Conservation (phyloP, 2,888 invertebrate genomes). For the Apotomis betuletana region DNA sequence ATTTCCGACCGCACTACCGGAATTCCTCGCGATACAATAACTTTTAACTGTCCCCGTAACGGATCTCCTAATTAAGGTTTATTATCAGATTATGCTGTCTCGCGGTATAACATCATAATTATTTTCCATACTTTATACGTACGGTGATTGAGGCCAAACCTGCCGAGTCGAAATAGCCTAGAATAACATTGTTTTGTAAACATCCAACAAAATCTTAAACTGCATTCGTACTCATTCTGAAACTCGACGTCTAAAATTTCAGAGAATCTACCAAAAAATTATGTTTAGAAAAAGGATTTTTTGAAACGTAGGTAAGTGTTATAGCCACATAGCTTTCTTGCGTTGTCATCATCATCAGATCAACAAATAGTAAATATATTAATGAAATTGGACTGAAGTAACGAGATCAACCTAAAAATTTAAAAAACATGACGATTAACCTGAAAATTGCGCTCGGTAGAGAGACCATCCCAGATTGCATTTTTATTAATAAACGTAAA, state of each 20-base stretch:
- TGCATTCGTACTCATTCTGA: not conserved
- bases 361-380: no score
- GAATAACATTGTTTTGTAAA: no score
- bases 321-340: no score
- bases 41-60: slow-evolving; percentile 28
- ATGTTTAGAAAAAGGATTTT: not conserved
- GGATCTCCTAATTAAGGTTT: slow-evolving; percentile 12
- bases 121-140: not conserved
- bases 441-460: no score
- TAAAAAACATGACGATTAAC: no score
- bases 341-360: no score
- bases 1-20: not conserved
- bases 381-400: no score
- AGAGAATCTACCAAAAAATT: not conserved
- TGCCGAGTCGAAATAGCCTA: not conserved
- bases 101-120: slow-evolving; percentile 1
- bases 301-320: no score
- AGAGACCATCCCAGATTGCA: no score
- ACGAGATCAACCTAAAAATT: no score
- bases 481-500: no score
- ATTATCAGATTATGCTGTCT: slow-evolving; percentile 20
- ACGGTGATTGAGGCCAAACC: not conserved
- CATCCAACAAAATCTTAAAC: not conserved
- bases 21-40: slow-evolving; percentile 17
- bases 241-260: not conserved